These are phyloP conservation scores for Pampus argenteus DNA, from an alignment of 2,797 vertebrate genomes.

Conservation along the genomic window DNA sequence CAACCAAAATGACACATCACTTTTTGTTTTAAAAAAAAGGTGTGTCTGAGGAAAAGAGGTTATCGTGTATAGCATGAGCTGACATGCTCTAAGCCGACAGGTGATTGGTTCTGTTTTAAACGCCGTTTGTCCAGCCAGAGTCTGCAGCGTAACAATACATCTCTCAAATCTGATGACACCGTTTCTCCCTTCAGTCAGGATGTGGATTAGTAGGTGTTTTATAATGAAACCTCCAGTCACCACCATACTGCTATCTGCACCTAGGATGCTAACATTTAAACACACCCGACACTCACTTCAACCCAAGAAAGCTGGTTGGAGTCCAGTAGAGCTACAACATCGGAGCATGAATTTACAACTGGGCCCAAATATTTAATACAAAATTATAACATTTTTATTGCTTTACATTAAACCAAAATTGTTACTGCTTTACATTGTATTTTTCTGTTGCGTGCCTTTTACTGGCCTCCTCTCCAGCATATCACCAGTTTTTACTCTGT, in stretches of 20 bases:
- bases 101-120: neutral
- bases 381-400: neutral
- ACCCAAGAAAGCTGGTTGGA: neutral
- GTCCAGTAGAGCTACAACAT: constrained; percentile 6
- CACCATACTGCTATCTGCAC: neutral
- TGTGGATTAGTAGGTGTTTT: constrained; percentile 23
- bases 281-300: neutral
- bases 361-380: neutral
- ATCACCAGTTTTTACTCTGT: constrained; percentile 13
- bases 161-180: constrained; percentile 20
- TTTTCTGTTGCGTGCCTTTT: constrained; percentile 8
- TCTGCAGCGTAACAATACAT: neutral
- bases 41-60: neutral
- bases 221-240: constrained; percentile 1
- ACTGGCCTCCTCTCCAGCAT: neutral
- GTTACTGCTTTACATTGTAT: neutral
- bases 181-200: constrained; percentile 45
- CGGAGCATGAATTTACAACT: constrained; percentile 17
- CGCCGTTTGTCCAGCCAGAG: neutral
- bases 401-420: neutral
- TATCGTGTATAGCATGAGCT: no score
- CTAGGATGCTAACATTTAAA: neutral
- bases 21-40: neutral
- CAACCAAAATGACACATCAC: neutral
- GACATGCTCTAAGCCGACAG: neutral